phyloP scores from a whole-genome alignment of 2,797 vertebrate species.

The Clarias platycephalus region DNA sequence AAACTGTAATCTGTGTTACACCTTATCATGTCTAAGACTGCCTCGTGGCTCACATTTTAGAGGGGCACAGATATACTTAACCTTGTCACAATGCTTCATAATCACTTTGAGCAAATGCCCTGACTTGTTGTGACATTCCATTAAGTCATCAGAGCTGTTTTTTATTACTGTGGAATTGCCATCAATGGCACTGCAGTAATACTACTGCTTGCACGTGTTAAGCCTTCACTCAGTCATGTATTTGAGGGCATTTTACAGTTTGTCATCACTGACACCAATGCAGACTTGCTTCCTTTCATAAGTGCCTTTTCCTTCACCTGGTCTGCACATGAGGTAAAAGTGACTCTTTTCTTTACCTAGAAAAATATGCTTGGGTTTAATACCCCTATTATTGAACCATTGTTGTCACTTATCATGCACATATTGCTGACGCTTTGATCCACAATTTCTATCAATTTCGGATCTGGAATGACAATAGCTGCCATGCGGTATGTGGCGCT shows the following conservation, averaged over 20 bases:
- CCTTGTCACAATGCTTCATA: conserved; percentile 44
- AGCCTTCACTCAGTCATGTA: conserved; percentile 48
- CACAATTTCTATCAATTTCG: conserved; percentile 67
- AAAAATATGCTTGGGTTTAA: conserved; percentile 61
- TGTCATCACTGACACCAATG: conserved; percentile 63
- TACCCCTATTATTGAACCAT: conserved; percentile 64
- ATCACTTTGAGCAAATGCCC: conserved; percentile 23
- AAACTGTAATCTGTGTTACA: conserved; percentile 22
- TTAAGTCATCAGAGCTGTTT: conserved; percentile 32
- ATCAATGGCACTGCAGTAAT: conserved; percentile 50
- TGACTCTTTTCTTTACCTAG: conserved; percentile 15
- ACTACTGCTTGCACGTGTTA: conserved; percentile 49
- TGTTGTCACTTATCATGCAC: conserved; percentile 62
- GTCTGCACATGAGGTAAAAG: conserved; percentile 46
- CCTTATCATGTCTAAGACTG: conserved; percentile 35
- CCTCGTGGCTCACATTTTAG: conserved; percentile 21
- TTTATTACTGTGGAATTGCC: conserved; percentile 36
- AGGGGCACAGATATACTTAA: conserved; percentile 34
- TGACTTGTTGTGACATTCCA: conserved; percentile 36
- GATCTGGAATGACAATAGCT: conserved; percentile 65
- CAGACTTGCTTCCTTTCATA: conserved; percentile 39
- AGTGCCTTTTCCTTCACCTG: conserved; percentile 51
- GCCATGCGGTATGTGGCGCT: conserved; percentile 61
- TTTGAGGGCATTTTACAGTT: conserved; percentile 47
- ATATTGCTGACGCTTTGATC: conserved; percentile 68